A percentile compares a stretch with the other conserved stretches of the same genome.
phyloP scores from a whole-genome alignment of 2,797 vertebrate genomes.

The Clarias platycephalus region DNA sequence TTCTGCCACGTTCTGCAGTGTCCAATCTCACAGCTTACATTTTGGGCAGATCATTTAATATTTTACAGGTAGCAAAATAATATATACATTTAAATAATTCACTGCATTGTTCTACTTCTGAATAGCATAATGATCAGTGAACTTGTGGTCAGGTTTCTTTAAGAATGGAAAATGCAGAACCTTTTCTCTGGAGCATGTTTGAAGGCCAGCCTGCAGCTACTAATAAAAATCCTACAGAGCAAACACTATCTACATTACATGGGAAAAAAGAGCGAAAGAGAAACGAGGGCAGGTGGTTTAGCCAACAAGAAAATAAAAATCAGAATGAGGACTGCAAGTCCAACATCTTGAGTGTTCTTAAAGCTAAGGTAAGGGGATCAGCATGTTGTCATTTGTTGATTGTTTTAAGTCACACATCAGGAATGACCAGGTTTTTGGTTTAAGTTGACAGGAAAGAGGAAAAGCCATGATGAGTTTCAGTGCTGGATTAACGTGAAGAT shows the following conservation, averaged over 20 bases:
- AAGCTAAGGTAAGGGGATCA: conserved; percentile 73
- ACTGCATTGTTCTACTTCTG: not conserved
- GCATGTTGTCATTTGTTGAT: not conserved
- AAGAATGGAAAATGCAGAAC: conserved; percentile 80
- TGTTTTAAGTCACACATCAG: conserved; percentile 9
- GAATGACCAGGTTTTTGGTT: conserved; percentile 41
- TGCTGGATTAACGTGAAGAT: conserved; percentile 80
- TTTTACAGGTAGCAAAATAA: conserved; percentile 78
- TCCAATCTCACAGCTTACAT: conserved; percentile 79
- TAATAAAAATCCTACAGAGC: conserved; percentile 50
- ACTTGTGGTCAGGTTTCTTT: conserved; percentile 72
- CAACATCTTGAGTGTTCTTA: conserved; percentile 70
- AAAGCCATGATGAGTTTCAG: conserved; percentile 54
- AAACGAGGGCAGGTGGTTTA: conserved; percentile 45
- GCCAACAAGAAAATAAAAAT: conserved; percentile 44
- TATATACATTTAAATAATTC: not conserved
- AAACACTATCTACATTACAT: conserved; percentile 49
- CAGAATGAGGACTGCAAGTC: conserved; percentile 69
- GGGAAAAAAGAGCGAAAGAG: conserved; percentile 56
- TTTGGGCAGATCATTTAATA: conserved; percentile 79
- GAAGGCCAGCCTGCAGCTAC: conserved; percentile 60
- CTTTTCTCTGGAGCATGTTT: conserved; percentile 72
- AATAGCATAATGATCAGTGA: not conserved
- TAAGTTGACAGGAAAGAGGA: conserved; percentile 72
- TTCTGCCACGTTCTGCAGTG: conserved; percentile 78